Evolutionary conservation across 2,113 vertebrate species (phyloP), one percentile per base, ranked within the genome.

Genomic region (Channa argus): DNA sequence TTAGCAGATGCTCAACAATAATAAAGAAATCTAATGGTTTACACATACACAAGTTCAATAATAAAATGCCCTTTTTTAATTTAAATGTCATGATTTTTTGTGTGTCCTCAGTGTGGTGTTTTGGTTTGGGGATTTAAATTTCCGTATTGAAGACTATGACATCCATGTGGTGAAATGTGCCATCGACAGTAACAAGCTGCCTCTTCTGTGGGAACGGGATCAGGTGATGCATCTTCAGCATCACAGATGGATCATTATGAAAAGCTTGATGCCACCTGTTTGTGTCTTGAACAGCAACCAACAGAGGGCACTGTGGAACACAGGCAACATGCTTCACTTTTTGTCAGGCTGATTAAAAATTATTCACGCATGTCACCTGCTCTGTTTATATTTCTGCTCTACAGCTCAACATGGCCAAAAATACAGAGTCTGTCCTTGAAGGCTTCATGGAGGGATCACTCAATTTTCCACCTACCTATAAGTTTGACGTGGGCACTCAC

Each of bases 121-220:
- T 92, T 99, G 98, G 97, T 98, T 99, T 52, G 98, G 98, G 54
- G 98, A 99, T 88, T 94, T 99, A 82, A 99, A 99, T 85, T 99
- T 99, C 87, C 96, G 98, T 12, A 99, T 99, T 0, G 98, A 99
- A 75, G 97, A 96, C 85, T 96, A 97, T 0, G 98, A 99, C 81
- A 96, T 96, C 72, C 97, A 97, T 58, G 98, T 97, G 71, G 97
- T 99, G 90, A 99, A 99, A 90, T 95, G 96, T 2, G 96, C 98
- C 77, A 96, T 99, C 0, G 97, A 98, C 85, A 97, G 93, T 88
- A 95, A 95, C 71, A 97, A 96, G 76, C 92, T 99, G 46, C 93
- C 95, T 76, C 92, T 97, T 70, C 96, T 99, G 78, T 99, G 96
- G 97, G 98, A 98, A 85, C 97, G 97, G 86, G 98, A 99, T 91